Evolutionary conservation across 2,888 invertebrate species (phyloP).

Genomic region (Eilema sororculum): DNA sequence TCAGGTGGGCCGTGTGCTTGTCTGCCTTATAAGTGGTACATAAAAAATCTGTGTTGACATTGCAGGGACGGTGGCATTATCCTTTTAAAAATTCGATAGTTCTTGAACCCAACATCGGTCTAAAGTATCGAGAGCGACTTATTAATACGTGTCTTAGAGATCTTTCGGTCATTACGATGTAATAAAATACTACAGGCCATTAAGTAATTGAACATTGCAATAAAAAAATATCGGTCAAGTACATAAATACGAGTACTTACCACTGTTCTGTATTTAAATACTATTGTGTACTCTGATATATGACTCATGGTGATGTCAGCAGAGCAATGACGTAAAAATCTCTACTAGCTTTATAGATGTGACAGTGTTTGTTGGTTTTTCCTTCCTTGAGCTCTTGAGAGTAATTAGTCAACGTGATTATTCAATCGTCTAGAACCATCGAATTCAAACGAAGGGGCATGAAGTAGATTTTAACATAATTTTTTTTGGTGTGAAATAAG

Average conservation of each 20-base stretch:
- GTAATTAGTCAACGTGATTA: background rate
- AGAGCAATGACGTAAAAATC: background rate
- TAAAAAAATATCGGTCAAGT: conserved; percentile 44
- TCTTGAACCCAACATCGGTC: too few relatives aligned
- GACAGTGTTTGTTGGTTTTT: background rate
- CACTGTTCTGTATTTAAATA: background rate
- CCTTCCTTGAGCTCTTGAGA: background rate
- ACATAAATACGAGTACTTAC: conserved; percentile 19
- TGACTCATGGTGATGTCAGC: background rate
- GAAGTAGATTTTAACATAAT: too few relatives aligned
- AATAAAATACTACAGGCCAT: conserved; percentile 42
- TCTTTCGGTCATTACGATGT: conserved; percentile 36
- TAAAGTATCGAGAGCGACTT: too few relatives aligned
- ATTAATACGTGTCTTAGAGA: conserved; percentile 12
- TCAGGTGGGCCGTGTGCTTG: too few relatives aligned
- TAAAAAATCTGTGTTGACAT: too few relatives aligned
- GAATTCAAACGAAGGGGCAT: background rate
- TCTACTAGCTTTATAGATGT: background rate
- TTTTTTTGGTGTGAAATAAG: too few relatives aligned
- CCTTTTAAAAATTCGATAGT: too few relatives aligned
- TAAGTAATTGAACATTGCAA: conserved; percentile 44
- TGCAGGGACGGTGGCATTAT: too few relatives aligned
- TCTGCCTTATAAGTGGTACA: too few relatives aligned
- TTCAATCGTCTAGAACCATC: background rate
- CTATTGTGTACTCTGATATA: background rate